Base-by-base conservation (phyloP, 2,113 vertebrate genomes). In the Oryzias melastigma region DNA sequence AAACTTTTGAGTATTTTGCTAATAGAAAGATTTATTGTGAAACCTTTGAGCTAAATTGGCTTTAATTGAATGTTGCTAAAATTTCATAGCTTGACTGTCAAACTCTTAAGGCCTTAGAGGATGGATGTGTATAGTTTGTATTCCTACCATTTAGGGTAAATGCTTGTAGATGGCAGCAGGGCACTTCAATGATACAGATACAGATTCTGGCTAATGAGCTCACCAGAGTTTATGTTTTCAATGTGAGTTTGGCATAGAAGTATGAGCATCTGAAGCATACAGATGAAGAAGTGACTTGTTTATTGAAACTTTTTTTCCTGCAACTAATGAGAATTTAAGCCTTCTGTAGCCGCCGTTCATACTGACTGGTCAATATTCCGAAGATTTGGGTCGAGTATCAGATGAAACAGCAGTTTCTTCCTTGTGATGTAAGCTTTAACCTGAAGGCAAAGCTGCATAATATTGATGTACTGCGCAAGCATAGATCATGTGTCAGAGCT, bases 371-470 rank as follows among this genome's bases (percentile, higher is more conserved):
- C 70, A 56, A 52, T 52, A 50, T 52, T 52, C 45, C 29, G 48
- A 74, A 45, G 45, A 59, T 68, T 68, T 58, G 35, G 62, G 57
- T 42, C 53, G 13, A 60, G 65, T 55, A 58, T 77, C 58, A 44
- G 63, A 58, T 52, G 48, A 75, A 75, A 68, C 52, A 66, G 69
- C 71, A 56, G n/a, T 71, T 77, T 69, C 58, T 52, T 65, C 69
- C 65, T 52, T 65, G 55, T 72, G 69, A 74, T 78, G 60, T 63
- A 49, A 75, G 52, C 56, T 44, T 45, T 56, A 65, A 73, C 20
- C 51, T 55, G 59, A 84, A 75, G 71, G 72, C 65, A 60, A 59
- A 59, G 53, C 77, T 50, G 77, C 58, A 46, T 65, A 25, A 66
- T 77, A 85, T 80, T 44, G 53, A 80, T 69, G 51, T 44, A 24